Conservation (phyloP, 2,888 invertebrate species). For the Morpho deidamia region DNA sequence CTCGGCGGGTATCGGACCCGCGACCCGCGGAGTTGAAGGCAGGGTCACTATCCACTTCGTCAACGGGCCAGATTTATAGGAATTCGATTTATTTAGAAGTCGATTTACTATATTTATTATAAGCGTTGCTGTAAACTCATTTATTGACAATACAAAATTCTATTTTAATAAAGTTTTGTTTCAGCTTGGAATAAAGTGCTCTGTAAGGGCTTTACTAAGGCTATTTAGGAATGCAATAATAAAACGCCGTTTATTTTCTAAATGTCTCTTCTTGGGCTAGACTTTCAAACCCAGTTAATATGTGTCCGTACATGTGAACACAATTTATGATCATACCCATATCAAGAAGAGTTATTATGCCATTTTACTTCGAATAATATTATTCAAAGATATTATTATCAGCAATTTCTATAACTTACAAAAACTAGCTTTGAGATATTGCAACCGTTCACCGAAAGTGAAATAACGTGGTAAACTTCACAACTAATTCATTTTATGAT, state of each 20-base stretch:
- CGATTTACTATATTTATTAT: no score
- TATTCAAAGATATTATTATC: slow-evolving; percentile 9
- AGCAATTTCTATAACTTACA: slow-evolving; percentile 6
- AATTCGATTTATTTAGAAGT: no score
- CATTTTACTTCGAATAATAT: slow-evolving; percentile 18
- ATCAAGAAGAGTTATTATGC: slow-evolving; percentile 17
- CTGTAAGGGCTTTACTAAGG: no score
- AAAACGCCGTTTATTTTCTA: not conserved
- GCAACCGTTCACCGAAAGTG: not conserved
- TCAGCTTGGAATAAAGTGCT: not conserved
- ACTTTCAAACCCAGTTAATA: slow-evolving; percentile 10
- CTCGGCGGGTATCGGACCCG: no score
- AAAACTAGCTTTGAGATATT: not conserved
- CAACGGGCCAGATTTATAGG: no score
- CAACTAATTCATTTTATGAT: no score
- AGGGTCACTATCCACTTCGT: no score
- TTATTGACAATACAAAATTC: no score
- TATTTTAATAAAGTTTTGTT: no score
- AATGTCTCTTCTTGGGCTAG: not conserved
- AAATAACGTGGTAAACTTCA: not conserved
- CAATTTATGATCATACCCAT: slow-evolving; percentile 16
- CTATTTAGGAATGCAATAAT: not conserved
- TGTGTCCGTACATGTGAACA: slow-evolving; percentile 10
- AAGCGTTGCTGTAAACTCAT: no score
- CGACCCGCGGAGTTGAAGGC: no score